Evolutionary conservation across 2,797 vertebrate species (phyloP).

Genomic region (Platyrinchus mystaceus): DNA sequence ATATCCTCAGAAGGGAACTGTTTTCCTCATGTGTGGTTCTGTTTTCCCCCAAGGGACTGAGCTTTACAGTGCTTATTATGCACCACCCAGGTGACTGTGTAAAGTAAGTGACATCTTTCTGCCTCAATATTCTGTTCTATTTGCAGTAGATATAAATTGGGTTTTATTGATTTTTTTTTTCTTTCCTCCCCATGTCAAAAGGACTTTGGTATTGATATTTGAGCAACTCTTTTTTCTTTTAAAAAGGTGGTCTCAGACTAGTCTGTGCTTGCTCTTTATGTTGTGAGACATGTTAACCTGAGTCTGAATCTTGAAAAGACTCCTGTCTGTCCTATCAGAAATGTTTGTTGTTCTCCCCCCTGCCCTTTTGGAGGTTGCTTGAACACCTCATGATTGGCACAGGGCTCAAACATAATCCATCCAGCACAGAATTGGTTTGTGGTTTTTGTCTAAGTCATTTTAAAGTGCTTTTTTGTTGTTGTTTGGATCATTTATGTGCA

Average conservation of each 20-base stretch:
- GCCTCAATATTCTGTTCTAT: not conserved
- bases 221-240: not conserved
- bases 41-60: not conserved
- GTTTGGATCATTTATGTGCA: not conserved
- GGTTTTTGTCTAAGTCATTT: not conserved
- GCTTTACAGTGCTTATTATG: not conserved
- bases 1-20: not conserved
- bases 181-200: not conserved
- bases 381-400: not conserved
- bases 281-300: not conserved
- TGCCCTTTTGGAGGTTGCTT: not conserved
- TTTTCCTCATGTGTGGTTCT: not conserved
- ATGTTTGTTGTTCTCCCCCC: not conserved
- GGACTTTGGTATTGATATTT: not conserved
- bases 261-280: not conserved
- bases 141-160: not conserved
- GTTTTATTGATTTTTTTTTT: not conserved
- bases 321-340: not conserved
- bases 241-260: not conserved
- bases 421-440: not conserved
- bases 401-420: not conserved
- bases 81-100: not conserved
- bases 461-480: not conserved
- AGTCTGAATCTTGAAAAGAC: not conserved
- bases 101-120: not conserved